Evolutionary conservation across 1,140 invertebrate species (phyloP), one percentile per base, ranked within the genome.

Genomic region (Cyphomyrmex costatus): DNA sequence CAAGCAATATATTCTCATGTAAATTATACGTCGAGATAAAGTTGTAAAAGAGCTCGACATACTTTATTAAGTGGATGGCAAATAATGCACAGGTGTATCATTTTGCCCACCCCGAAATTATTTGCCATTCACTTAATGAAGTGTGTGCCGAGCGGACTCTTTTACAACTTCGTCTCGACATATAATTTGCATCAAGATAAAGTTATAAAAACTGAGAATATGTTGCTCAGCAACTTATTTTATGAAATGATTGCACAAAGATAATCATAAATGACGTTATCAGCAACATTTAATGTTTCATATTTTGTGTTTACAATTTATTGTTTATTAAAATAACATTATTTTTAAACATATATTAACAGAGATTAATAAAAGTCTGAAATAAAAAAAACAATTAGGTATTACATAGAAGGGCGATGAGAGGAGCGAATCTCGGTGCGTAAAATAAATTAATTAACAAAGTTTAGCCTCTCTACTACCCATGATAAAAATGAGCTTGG

Each of bases 71-170:
- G 12, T 71, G 51, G 0, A 56, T 49, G 21, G 16, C 33, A 68
- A 79, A 79, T 79, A 82, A 82, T 71, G 36, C 36, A 42, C 10
- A 42, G 36, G 6, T 12, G 12, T 70, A 42, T 80, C 10, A 12
- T 3, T 80, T 82, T 58, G 36, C 36, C 2, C 36, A 42, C 10
- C 36, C 36, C 10, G 2, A 42, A 42, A 58, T 82, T 82, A 79
- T 79, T 79, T 68, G 24, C 16, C 21, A 49, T 56, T 1, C 51
- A 71, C 19, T 71, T 71, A 27, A 80, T 68, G 46, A 42, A 12
- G 4, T 24, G 5, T 14, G 36, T 42, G n/a, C n/a, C 36, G 8
- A 42, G 36, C 36, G 36, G 10, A 8, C 36, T 24, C 14, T 71
- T 71, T 71, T 60, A 71, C 3, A 58, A 71, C 33, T 71, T 56